These are phyloP conservation scores for Hephaestus fuliginosus DNA, from an alignment of 2,797 vertebrate species.

Conservation along the genomic window DNA sequence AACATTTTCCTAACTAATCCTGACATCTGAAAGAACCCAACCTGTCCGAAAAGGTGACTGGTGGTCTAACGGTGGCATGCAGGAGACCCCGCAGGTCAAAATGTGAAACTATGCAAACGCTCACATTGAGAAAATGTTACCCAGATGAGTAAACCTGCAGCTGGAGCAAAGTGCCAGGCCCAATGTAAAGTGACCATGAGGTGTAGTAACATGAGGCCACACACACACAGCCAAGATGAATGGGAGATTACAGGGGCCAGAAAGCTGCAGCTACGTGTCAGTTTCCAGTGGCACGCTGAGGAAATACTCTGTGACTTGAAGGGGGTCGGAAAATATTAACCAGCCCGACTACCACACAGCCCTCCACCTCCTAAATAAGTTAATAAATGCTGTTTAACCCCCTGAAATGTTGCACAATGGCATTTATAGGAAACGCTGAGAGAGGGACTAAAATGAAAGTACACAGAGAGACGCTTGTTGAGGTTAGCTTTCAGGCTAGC, in stretches of 20 bases:
- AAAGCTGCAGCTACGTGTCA: constrained; percentile 83
- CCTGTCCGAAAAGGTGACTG: neutral
- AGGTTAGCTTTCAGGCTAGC: constrained; percentile 26
- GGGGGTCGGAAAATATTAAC: neutral
- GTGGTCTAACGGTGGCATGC: neutral
- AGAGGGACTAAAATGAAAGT: neutral
- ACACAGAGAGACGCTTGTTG: neutral
- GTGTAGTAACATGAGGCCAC: neutral
- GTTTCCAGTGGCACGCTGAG: constrained; percentile 56
- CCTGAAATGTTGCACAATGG: neutral
- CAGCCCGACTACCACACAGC: neutral
- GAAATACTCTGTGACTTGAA: neutral
- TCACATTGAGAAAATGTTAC: neutral
- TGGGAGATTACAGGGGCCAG: constrained; percentile 46
- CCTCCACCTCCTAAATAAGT: neutral
- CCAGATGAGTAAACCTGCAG: neutral
- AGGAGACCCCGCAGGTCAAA: neutral
- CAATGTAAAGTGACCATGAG: neutral
- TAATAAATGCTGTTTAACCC: neutral
- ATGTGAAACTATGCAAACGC: neutral
- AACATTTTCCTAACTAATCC: neutral
- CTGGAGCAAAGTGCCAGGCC: neutral
- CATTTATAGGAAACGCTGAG: neutral
- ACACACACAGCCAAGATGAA: constrained; percentile 3
- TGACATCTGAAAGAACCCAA: neutral